A percentile compares a stretch with the other conserved stretches of the same genome.
phyloP scores from a whole-genome alignment of 2,113 vertebrate genomes.

The Seriola dumerili region DNA sequence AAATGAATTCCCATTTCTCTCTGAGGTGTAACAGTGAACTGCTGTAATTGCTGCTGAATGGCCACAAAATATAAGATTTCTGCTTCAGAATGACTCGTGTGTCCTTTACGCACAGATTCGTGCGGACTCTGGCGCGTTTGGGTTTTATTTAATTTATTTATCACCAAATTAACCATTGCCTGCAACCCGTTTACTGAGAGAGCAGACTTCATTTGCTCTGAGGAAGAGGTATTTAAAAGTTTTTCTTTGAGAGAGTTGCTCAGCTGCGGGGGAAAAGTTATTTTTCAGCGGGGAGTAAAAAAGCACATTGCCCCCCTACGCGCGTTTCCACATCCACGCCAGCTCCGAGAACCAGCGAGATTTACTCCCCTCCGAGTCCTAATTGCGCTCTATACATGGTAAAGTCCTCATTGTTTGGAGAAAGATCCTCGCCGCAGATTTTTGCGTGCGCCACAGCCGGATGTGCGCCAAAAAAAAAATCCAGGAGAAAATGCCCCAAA shows the following conservation, averaged over 20 bases:
- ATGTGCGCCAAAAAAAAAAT: slow-evolving; percentile 53
- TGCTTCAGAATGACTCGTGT: slow-evolving; percentile 17
- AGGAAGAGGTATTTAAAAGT: not conserved
- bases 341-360: slow-evolving; percentile 35
- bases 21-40: not conserved
- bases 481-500: slow-evolving; percentile 53
- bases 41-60: slow-evolving; percentile 42
- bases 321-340: slow-evolving; percentile 63
- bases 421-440: slow-evolving; percentile 23
- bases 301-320: slow-evolving; percentile 42
- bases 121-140: slow-evolving; percentile 14
- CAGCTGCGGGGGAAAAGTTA: slow-evolving; percentile 14
- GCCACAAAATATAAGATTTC: slow-evolving; percentile 29
- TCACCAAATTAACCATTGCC: slow-evolving; percentile 14
- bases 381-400: slow-evolving; percentile 62
- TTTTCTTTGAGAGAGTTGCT: slow-evolving; percentile 20
- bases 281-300: slow-evolving; percentile 31
- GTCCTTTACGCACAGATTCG: slow-evolving; percentile 56
- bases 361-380: slow-evolving; percentile 29
- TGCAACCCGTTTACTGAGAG: not conserved
- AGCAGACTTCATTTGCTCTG: not conserved
- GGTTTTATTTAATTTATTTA: slow-evolving; percentile 21
- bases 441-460: slow-evolving; percentile 63
- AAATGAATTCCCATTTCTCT: not conserved
- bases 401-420: slow-evolving; percentile 60